phyloP scores from a whole-genome alignment of 2,888 invertebrate genomes.

The Eristalis pertinax region DNA sequence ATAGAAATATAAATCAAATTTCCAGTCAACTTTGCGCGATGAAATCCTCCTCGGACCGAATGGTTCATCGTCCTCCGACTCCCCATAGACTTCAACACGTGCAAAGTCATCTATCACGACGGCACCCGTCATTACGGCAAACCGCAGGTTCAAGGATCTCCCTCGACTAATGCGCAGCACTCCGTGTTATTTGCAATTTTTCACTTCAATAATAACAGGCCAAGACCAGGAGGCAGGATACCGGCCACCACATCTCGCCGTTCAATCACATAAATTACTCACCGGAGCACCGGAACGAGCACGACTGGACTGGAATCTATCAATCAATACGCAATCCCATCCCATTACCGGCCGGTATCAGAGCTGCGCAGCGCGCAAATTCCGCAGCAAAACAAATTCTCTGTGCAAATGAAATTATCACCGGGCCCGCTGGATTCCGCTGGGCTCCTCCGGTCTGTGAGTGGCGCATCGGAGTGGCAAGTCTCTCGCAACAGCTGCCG shows the following conservation, averaged over 20 bases:
- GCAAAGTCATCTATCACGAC: background rate
- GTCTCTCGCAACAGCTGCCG: constrained; percentile 3
- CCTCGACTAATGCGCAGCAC: background rate
- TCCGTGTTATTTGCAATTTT: constrained; percentile 5
- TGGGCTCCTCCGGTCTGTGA: background rate
- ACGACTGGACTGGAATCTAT: constrained; percentile 17
- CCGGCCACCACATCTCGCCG: background rate
- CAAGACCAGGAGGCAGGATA: background rate
- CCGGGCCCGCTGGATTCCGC: constrained; percentile 3
- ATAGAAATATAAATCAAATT: too few species aligned
- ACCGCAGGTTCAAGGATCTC: constrained; percentile 10
- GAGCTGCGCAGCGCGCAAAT: background rate
- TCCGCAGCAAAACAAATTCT: constrained; percentile 18
- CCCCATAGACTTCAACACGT: background rate
- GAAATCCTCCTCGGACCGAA: too few species aligned
- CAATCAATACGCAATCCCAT: constrained; percentile 33
- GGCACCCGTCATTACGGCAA: background rate
- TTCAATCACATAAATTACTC: constrained; percentile 15
- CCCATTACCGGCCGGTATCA: constrained; percentile 25
- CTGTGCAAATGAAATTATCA: constrained; percentile 45
- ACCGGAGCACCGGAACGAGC: background rate
- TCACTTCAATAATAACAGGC: constrained; percentile 16
- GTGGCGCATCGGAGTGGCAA: constrained; percentile 22
- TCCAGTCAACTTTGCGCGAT: too few species aligned
- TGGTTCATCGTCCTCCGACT: background rate